Evolutionary conservation across 2,113 vertebrate genomes (phyloP), one percentile per base, ranked within the genome.

Genomic region (Chlorodrepanis virens): DNA sequence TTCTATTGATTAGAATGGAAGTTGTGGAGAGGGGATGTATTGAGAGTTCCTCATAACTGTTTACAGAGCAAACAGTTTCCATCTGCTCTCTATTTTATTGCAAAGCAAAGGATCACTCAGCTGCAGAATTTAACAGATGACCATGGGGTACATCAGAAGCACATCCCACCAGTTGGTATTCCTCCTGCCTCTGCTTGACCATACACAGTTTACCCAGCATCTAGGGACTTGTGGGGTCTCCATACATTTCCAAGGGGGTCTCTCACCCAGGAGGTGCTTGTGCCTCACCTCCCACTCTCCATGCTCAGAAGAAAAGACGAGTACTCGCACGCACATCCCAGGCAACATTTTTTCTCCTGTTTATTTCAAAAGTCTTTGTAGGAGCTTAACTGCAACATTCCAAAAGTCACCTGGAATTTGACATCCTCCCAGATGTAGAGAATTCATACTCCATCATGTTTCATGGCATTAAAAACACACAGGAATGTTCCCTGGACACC

Each of bases 301-400:
- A 3, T 2, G 27, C 44, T 79, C 57, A 44, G 56, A 44, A 89
- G 50, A 29, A 83, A 60, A 90, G 25, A 79, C 31, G 17, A 93
- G 27, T 5, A 71, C 39, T 89, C 35, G 0, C 67, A 93, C 29
- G 61, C 71, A 33, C 82, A 54, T 54, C 68, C 54, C 87, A 87
- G 78, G 52, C 67, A 93, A 70, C 22, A 3, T 29, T 92, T 82
- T 90, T 83, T 83, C 42, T 94, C 74, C 57, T 14, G 49, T 97
- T 97, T 97, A 96, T 94, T 93, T 95, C 64, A 92, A 90, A 95
- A 88, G 22, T 85, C 47, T 86, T 86, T 88, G 84, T 67, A 91
- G 87, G 72, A 96, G 52, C 47, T 93, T 92, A 83, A 81, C n/a
- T 42, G 90, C 47, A 88, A 95, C 82, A 91, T 90, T 92, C 78